phyloP scores from a whole-genome alignment of 2,888 invertebrate genomes.

The Anthophora plumipes region DNA sequence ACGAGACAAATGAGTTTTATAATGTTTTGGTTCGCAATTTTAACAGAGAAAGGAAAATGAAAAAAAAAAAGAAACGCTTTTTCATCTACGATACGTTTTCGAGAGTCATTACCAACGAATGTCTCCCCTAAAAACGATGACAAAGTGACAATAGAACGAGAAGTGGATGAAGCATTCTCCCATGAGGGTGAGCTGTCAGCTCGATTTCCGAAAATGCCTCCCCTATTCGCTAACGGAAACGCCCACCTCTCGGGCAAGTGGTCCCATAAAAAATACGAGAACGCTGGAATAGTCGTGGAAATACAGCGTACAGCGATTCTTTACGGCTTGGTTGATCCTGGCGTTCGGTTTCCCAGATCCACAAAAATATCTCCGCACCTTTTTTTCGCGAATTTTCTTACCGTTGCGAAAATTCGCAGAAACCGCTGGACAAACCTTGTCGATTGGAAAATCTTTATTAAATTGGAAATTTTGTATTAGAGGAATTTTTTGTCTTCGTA shows the following conservation, averaged over 20 bases:
- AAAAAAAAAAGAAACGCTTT: background rate
- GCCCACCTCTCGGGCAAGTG: background rate
- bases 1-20: no score
- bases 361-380: background rate
- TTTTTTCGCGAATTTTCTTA: no score
- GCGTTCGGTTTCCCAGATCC: slow-evolving; percentile 12
- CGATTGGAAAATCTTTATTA: no score
- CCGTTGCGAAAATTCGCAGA: no score
- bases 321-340: background rate
- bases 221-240: background rate
- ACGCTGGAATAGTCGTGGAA: background rate
- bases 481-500: no score
- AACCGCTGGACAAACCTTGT: no score
- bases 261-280: slow-evolving; percentile 8
- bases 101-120: background rate
- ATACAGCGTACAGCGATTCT: background rate
- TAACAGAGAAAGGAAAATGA: no score
- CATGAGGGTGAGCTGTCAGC: background rate
- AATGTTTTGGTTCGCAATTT: no score
- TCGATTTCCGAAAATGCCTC: slow-evolving; percentile 19
- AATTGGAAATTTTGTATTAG: no score
- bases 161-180: background rate
- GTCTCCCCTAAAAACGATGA: background rate
- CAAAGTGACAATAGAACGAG: background rate
- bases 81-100: background rate